Evolutionary conservation across 2,113 vertebrate genomes (phyloP).

Genomic region (Eretmochelys imbricata): DNA sequence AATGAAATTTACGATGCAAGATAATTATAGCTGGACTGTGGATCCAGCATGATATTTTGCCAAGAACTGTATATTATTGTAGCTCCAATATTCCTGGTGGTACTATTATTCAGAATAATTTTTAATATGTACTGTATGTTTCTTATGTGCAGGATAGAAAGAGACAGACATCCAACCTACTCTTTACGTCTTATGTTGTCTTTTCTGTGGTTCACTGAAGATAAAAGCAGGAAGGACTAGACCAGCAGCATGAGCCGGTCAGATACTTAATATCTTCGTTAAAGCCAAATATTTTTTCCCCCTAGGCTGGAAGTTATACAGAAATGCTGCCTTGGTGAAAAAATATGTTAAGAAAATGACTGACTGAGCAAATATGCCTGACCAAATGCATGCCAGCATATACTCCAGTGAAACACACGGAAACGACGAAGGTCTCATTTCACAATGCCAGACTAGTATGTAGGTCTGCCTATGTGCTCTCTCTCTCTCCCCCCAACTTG

Average conservation of each 20-base stretch:
- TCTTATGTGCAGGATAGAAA: background rate
- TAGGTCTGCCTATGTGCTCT: background rate
- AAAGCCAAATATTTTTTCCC: background rate
- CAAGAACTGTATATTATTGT: background rate
- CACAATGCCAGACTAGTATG: background rate
- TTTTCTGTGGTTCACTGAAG: background rate
- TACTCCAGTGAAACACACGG: background rate
- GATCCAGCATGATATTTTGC: background rate
- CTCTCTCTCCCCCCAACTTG: background rate
- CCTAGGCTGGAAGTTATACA: background rate
- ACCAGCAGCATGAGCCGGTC: background rate
- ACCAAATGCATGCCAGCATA: background rate
- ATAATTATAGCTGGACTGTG: background rate
- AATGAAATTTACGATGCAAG: background rate
- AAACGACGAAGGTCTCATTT: slow-evolving; percentile 27
- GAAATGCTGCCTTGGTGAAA: background rate
- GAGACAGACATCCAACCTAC: background rate
- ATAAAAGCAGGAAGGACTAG: background rate
- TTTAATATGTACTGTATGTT: background rate
- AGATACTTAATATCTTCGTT: background rate
- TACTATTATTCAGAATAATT: background rate
- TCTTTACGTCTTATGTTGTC: background rate
- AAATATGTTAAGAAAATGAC: background rate
- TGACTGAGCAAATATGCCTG: background rate
- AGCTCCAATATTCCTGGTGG: background rate